Evolutionary conservation across 2,888 invertebrate genomes (phyloP), one percentile per base, ranked within the genome.

Genomic region (Carcina quercana): DNA sequence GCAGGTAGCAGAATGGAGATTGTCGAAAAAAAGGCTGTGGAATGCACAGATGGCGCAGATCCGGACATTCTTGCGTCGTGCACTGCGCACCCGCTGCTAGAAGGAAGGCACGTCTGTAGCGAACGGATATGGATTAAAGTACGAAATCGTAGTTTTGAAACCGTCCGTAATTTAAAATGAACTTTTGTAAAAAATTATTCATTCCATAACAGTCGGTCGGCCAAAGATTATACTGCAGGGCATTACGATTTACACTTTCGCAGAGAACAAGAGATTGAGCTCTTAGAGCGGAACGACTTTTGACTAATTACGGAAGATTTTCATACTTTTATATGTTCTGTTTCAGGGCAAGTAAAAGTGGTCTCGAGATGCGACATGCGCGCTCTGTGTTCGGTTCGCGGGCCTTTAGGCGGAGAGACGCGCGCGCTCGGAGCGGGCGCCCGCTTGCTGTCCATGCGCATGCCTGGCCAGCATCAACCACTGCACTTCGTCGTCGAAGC

Each of bases 311-410:
- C 7, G 17, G 17, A 4, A 7, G 4, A 17, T 5, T 17, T 5
- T 17, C 7, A 4, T 17, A n/a, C 13, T 13, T 2, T 12, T 13
- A 5, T 25, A 14, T n/a, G n/a, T n/a, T n/a, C 61, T 59, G 47
- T 80, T 74, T 1, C 72, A 83, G 83, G 59, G 71, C 61, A 59
- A 62, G 82, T 74, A 79, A 78, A 61, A 74, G 78, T 64, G 62
- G 69, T 74, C 60, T 80, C 83, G 83, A 82, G 83, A 83, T 83
- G 83, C 83, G 88, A 91, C 86, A 88, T 88, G 88, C 88, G 88
- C 79, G 88, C 88, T 87, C 89, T 90, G 87, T 91, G 91, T 88
- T 90, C 90, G 88, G 91, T 91, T 88, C 91, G 91, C 88, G 91
- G 91, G 88, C 90, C 90, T 85, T 83, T 90, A 87, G 90, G 89